Conservation (phyloP, 2,113 vertebrate species). For the Oryzias javanicus region DNA sequence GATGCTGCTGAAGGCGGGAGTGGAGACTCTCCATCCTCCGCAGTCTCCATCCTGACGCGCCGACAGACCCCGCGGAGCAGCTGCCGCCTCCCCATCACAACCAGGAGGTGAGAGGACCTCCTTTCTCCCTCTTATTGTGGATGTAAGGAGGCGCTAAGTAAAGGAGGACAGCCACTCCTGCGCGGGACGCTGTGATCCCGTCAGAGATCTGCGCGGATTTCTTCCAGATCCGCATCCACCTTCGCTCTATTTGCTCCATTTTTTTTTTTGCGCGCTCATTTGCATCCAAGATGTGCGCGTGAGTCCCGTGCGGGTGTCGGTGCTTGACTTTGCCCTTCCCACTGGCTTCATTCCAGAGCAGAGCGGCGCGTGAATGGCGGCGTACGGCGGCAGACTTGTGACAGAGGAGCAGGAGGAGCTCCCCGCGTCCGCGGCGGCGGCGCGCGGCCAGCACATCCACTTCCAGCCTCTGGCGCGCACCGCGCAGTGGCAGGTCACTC, state of each 20-base stretch:
- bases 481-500: slow-evolving; percentile 53
- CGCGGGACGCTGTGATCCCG: slow-evolving; percentile 34
- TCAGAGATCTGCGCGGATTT: background rate
- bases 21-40: slow-evolving; percentile 58
- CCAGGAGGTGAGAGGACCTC: slow-evolving; percentile 36
- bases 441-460: slow-evolving; percentile 64
- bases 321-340: slow-evolving; percentile 54
- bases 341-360: slow-evolving; percentile 61
- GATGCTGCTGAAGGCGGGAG: slow-evolving; percentile 18
- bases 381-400: slow-evolving; percentile 54
- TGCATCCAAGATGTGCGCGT: slow-evolving; percentile 13
- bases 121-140: background rate
- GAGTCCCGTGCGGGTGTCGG: background rate
- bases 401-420: slow-evolving; percentile 64
- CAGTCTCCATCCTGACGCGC: slow-evolving; percentile 54
- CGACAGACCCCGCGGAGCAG: slow-evolving; percentile 2
- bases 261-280: slow-evolving; percentile 10
- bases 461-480: slow-evolving; percentile 58
- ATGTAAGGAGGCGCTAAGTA: slow-evolving; percentile 25
- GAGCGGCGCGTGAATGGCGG: slow-evolving; percentile 65
- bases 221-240: slow-evolving; percentile 8
- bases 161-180: slow-evolving; percentile 24
- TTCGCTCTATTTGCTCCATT: slow-evolving; percentile 27
- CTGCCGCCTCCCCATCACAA: slow-evolving; percentile 11
- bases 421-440: slow-evolving; percentile 22